Evolutionary conservation across 2,888 invertebrate genomes (phyloP).

Genomic region (Pasiphila rectangulata): DNA sequence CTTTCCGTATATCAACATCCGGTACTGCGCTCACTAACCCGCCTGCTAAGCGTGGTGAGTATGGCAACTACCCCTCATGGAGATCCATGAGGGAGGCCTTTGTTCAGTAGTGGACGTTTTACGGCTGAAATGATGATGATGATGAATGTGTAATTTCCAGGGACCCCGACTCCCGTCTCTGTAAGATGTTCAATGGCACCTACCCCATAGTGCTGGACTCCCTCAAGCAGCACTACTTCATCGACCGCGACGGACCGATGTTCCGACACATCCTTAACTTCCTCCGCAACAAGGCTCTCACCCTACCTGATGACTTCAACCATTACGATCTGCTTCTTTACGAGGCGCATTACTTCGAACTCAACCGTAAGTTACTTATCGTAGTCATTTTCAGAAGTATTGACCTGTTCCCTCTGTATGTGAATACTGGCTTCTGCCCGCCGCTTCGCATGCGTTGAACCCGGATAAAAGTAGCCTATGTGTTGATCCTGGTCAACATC

Average conservation of each 20-base stretch:
- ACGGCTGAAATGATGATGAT: too few species aligned
- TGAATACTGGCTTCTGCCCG: background rate
- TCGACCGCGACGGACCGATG: slow-evolving; percentile 98
- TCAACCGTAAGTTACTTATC: slow-evolving; percentile 87
- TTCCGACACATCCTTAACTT: slow-evolving; percentile 98
- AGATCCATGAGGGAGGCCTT: too few species aligned
- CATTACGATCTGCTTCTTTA: slow-evolving; percentile 93
- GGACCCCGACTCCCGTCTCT: slow-evolving; percentile 94
- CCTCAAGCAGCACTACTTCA: slow-evolving; percentile 98
- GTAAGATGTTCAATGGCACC: slow-evolving; percentile 95
- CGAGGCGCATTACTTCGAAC: slow-evolving; percentile 95
- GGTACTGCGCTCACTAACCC: too few species aligned
- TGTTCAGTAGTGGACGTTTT: too few species aligned
- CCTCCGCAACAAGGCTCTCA: slow-evolving; percentile 93
- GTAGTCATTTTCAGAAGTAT: too few species aligned
- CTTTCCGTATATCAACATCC: too few species aligned
- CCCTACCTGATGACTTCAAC: slow-evolving; percentile 92
- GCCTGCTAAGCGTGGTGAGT: too few species aligned
- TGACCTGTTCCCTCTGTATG: background rate
- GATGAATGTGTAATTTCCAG: slow-evolving; percentile 80
- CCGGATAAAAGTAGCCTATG: too few species aligned
- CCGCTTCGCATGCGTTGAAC: too few species aligned
- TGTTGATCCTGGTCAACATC: too few species aligned
- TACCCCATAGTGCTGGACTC: slow-evolving; percentile 98
- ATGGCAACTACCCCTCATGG: too few species aligned